Conservation (phyloP, 2,113 vertebrate species). For the Rhagologus leucostigma region DNA sequence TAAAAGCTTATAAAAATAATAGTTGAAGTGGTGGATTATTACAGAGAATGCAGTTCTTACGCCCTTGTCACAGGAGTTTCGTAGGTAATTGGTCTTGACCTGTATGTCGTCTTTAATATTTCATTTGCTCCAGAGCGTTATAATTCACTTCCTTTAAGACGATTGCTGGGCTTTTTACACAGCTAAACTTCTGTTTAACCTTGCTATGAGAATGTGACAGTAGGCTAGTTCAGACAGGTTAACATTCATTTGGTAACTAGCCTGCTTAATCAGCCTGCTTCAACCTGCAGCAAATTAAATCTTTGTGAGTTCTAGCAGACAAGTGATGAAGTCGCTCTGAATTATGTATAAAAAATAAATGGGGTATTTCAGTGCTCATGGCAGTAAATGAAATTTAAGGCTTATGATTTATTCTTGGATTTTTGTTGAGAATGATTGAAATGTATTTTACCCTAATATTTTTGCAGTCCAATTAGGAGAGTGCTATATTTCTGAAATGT, state of each 20-base stretch:
- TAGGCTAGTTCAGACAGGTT: slow-evolving; percentile 80
- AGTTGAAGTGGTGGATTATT: slow-evolving; percentile 22
- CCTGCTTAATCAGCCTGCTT: slow-evolving; percentile 77
- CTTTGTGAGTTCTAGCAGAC: slow-evolving; percentile 68
- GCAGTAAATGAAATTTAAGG: slow-evolving; percentile 55
- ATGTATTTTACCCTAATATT: background rate
- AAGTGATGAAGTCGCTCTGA: slow-evolving; percentile 60
- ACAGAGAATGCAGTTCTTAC: slow-evolving; percentile 38
- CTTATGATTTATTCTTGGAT: slow-evolving; percentile 11
- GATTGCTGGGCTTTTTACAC: slow-evolving; percentile 40
- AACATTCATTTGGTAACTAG: slow-evolving; percentile 72
- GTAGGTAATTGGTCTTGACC: slow-evolving; percentile 72
- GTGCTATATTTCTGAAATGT: background rate
- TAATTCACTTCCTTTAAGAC: slow-evolving; percentile 70
- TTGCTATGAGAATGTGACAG: slow-evolving; percentile 73
- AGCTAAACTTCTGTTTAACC: slow-evolving; percentile 81
- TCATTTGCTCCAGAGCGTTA: slow-evolving; percentile 61
- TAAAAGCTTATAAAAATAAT: slow-evolving; percentile 23
- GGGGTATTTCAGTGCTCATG: slow-evolving; percentile 49
- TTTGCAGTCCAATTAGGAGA: background rate
- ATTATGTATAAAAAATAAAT: slow-evolving; percentile 67
- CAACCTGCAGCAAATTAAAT: slow-evolving; percentile 77
- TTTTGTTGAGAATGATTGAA: slow-evolving; percentile 19
- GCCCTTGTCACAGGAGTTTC: slow-evolving; percentile 57
- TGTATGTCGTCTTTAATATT: slow-evolving; percentile 62